Conservation (phyloP, 2,113 vertebrate species). For the Oreocharis arfaki region DNA sequence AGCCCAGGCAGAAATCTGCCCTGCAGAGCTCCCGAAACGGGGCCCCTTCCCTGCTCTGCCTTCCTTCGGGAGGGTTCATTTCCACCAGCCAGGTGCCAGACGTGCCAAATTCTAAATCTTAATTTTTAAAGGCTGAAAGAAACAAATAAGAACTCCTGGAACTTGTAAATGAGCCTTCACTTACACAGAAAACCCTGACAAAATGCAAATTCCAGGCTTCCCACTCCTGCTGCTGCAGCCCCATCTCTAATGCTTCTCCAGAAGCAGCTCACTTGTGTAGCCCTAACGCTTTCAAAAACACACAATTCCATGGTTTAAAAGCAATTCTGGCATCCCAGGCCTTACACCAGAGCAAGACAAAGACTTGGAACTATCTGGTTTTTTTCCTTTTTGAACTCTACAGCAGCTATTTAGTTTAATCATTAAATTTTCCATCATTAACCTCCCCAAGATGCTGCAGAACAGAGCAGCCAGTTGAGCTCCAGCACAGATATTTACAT, state of each 20-base stretch:
- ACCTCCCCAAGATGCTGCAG: background rate
- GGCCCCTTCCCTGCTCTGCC: background rate
- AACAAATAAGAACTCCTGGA: background rate
- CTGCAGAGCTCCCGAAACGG: rapidly evolving
- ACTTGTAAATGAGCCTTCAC: background rate
- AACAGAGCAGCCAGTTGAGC: background rate
- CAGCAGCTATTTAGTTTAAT: background rate
- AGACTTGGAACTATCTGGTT: background rate
- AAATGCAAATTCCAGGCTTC: background rate
- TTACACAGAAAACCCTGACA: background rate
- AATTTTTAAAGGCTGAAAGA: background rate
- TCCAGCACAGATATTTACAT: background rate
- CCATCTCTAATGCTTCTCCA: background rate
- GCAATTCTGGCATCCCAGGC: background rate
- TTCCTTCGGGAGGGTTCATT: background rate
- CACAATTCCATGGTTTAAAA: background rate
- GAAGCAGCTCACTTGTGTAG: background rate
- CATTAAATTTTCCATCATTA: background rate
- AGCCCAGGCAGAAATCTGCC: rapidly evolving
- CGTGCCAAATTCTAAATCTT: rapidly evolving
- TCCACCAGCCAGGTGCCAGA: background rate
- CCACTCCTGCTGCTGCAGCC: background rate
- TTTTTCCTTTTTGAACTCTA: background rate
- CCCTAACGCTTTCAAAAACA: background rate
- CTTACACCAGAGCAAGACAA: background rate